Evolutionary conservation across 2,797 vertebrate species (phyloP), one percentile per base, ranked within the genome.

Genomic region (Acridotheres tristis): DNA sequence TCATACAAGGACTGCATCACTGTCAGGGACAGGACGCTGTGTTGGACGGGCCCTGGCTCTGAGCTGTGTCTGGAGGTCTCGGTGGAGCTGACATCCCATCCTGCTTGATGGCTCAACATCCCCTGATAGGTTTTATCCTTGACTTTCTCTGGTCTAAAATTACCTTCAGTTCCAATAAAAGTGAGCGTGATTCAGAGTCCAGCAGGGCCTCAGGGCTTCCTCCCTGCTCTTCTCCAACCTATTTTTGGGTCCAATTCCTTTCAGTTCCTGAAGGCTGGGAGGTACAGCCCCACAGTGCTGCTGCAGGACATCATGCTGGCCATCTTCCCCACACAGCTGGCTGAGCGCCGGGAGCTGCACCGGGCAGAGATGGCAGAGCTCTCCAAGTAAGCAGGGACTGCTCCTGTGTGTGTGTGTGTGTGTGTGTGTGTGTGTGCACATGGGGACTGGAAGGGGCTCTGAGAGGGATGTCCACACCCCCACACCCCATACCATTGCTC

Each of bases 221-320:
- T 10, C 7, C 3, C 4, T 10, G n/a, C 43, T 67, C 53, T 74
- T 79, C 27, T 58, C 50, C 74, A 84, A 62, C 53, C 47, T 72
- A 2, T 73, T 53, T 88, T 71, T 78, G 87, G 32, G 32, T 40
- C 32, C 83, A 51, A 86, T 96, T 79, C 80, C 89, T 96, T 74
- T 30, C 66, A 99, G 99, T 99, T 97, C 96, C 97, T 99, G 74
- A 99, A 98, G 96, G 98, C 97, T 95, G 98, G 98, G 96, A 99
- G 98, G 94, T 99, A 98, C 98, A 98, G 91, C 79, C 93, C 97
- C 79, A 99, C 98, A 0, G 87, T 97, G 85, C 80, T 99, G 79
- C 96, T 99, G 58, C 98, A 98, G 96, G 98, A 98, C 91, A 98
- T 99, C 93, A 98, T 98, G 97, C 96, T 92, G 57, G 94, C 67